Evolutionary conservation across 2,113 vertebrate genomes (phyloP).

Genomic region (Hypomesus transpacificus): DNA sequence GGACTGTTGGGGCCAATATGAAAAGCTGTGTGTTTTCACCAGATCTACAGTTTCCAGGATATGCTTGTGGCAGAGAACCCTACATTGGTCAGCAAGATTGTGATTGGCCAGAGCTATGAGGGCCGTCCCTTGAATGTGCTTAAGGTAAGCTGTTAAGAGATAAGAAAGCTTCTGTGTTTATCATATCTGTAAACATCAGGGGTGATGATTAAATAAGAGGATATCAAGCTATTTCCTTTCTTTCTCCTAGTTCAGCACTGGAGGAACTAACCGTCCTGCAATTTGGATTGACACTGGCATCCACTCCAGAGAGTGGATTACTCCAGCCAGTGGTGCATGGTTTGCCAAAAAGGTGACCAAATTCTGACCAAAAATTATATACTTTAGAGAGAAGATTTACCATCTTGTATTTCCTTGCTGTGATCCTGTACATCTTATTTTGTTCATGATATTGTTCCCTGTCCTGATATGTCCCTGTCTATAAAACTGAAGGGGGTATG

Average conservation of each 20-base stretch:
- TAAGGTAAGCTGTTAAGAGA: conserved; percentile 70
- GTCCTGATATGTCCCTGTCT: too few relatives aligned
- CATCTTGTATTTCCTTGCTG: background rate
- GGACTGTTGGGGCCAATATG: background rate
- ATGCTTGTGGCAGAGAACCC: conserved; percentile 79
- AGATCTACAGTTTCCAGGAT: conserved; percentile 91
- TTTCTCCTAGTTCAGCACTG: conserved; percentile 83
- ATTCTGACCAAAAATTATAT: too few relatives aligned
- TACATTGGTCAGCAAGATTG: conserved; percentile 78
- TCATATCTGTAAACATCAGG: background rate
- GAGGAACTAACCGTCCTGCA: conserved; percentile 71
- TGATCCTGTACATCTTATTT: too few relatives aligned
- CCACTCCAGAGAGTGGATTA: conserved; percentile 91
- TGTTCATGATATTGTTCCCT: too few relatives aligned
- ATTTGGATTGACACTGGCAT: conserved; percentile 90
- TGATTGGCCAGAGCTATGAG: conserved; percentile 84
- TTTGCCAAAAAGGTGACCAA: conserved; percentile 82
- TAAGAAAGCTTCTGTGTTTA: background rate
- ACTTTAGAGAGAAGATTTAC: background rate
- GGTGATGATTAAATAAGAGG: background rate
- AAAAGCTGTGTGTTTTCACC: conserved; percentile 10
- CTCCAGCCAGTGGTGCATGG: conserved; percentile 85
- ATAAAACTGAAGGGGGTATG: too few relatives aligned
- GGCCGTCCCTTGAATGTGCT: conserved; percentile 79
- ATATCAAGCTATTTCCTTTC: conserved; percentile 1